Evolutionary conservation across 2,113 vertebrate genomes (phyloP).

Genomic region (Amazona vittata): DNA sequence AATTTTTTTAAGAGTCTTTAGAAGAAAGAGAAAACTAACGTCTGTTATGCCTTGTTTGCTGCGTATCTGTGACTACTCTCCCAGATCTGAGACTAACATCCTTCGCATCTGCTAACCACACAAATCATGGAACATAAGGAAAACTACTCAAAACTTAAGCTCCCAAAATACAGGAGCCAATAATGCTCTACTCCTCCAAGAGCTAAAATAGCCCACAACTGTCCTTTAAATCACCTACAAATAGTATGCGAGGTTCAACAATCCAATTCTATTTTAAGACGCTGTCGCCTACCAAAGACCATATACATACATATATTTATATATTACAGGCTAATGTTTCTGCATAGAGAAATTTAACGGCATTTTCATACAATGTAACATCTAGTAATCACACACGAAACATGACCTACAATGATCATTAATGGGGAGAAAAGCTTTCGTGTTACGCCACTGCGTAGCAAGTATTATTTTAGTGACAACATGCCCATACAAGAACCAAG

Average conservation of each 20-base stretch:
- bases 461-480: not conserved
- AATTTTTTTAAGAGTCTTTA: not conserved
- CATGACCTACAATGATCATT: not conserved
- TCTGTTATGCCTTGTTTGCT: not conserved
- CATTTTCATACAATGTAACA: not conserved
- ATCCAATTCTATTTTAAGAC: not conserved
- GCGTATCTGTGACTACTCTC: not conserved
- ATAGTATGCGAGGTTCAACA: not conserved
- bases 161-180: not conserved
- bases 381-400: not conserved
- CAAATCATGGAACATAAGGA: not conserved
- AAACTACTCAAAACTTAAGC: not conserved
- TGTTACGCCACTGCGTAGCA: not conserved
- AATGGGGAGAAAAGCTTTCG: not conserved
- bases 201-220: not conserved
- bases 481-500: not conserved
- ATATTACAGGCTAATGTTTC: not conserved
- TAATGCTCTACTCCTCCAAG: not conserved
- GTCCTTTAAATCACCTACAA: constrained; percentile 2
- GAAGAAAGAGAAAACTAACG: not conserved
- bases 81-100: not conserved
- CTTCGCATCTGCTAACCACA: not conserved
- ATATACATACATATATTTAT: not conserved
- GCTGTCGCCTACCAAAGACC: not conserved
- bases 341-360: not conserved